Percentiles rank a stretch among this genome's conserved stretches.
Conservation (phyloP, 2,888 invertebrate species). For the Dryomyza anilis region DNA sequence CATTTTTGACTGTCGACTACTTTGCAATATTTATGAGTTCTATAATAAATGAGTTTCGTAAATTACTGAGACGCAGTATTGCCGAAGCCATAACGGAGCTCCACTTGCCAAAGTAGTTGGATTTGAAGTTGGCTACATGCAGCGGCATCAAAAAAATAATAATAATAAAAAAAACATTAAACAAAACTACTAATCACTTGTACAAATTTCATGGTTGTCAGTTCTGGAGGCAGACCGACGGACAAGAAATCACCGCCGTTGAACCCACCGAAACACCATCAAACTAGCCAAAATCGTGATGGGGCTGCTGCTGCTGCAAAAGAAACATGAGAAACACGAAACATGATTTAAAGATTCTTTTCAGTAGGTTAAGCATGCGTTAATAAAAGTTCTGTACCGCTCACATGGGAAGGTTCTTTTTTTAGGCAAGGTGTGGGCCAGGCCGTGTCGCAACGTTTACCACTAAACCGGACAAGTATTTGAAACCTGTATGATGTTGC, state of each 20-base stretch:
- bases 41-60: neutral
- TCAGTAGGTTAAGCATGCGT: conserved; percentile 11
- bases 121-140: neutral
- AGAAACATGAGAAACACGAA: neutral
- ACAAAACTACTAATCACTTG: neutral
- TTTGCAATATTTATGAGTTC: neutral
- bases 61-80: neutral
- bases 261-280: no score
- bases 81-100: neutral
- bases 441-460: neutral
- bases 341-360: conserved; percentile 9
- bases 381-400: neutral
- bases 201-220: neutral
- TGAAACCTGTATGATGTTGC: neutral
- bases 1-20: no score
- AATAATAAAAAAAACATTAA: neutral
- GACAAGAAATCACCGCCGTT: neutral
- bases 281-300: conserved; percentile 9
- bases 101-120: neutral
- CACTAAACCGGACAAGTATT: neutral
- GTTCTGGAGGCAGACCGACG: neutral
- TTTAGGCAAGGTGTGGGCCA: neutral
- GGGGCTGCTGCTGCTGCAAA: neutral
- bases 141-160: neutral
- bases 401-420: neutral